phyloP scores from a whole-genome alignment of 2,113 vertebrate species.

The Mormyrus lacerda region DNA sequence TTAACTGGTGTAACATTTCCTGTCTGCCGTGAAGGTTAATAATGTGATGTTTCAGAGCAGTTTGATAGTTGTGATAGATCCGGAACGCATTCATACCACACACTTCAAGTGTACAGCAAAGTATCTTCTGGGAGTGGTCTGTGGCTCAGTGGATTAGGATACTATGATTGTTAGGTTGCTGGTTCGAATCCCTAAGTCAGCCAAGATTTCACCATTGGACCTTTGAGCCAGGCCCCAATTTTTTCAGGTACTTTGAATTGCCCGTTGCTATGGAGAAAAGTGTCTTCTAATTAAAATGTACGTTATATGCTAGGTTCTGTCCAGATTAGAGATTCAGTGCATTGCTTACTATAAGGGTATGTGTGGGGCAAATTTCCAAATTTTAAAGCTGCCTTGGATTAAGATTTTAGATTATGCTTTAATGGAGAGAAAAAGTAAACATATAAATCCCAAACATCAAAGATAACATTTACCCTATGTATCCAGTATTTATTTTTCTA shows the following conservation, averaged over 20 bases:
- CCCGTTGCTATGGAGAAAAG: background rate
- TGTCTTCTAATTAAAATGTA: background rate
- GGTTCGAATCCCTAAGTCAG: background rate
- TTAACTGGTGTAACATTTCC: background rate
- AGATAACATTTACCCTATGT: background rate
- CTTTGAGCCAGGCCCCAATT: background rate
- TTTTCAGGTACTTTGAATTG: background rate
- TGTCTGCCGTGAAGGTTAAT: background rate
- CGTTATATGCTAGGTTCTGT: background rate
- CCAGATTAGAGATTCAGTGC: background rate
- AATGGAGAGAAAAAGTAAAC: background rate
- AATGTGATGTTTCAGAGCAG: background rate
- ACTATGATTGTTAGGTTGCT: background rate
- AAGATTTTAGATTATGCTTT: background rate
- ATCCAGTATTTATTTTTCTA: background rate
- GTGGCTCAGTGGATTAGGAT: background rate
- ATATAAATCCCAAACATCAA: background rate
- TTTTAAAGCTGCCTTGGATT: background rate
- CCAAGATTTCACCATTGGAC: background rate
- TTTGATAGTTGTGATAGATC: background rate
- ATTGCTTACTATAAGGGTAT: background rate
- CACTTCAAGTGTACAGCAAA: background rate
- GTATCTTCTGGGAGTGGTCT: background rate
- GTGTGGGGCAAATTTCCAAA: background rate
- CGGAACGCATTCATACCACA: background rate